Conservation (phyloP, 1,140 invertebrate genomes). For the Asobara japonica region DNA sequence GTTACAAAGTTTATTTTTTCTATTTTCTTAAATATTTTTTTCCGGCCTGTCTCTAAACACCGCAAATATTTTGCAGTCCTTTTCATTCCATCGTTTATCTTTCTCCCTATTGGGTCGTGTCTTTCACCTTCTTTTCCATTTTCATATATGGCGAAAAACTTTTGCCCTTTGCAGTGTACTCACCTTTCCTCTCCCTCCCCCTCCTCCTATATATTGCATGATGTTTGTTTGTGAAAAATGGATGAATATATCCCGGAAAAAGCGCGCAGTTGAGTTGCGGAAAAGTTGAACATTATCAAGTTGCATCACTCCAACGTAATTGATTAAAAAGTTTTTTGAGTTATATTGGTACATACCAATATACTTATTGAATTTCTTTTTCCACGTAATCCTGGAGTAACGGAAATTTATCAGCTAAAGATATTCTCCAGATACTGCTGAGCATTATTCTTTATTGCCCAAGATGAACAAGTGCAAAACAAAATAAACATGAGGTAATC, state of each 20-base stretch:
- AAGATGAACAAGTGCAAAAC: background rate
- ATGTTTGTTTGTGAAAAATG: constrained; percentile 8
- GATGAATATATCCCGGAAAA: background rate
- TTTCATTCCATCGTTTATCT: too few relatives aligned
- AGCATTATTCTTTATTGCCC: background rate
- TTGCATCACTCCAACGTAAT: constrained; percentile 7
- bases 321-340: constrained; percentile 15
- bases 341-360: constrained; percentile 3
- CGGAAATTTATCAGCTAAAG: background rate
- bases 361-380: constrained; percentile 1
- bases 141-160: background rate
- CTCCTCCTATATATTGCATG: background rate
- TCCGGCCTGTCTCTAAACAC: too few relatives aligned
- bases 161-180: background rate
- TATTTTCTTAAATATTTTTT: too few relatives aligned
- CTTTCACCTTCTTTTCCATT: background rate
- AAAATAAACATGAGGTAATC: background rate
- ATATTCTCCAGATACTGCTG: background rate
- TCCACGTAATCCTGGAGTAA: background rate
- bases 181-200: background rate
- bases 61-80: too few relatives aligned
- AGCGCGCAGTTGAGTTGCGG: background rate
- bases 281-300: constrained; percentile 11
- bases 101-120: background rate
- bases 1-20: too few relatives aligned